A percentile compares a stretch with the other conserved stretches of the same genome.
Conservation (phyloP, 1,140 invertebrate genomes). For the Chionoecetes opilio region DNA sequence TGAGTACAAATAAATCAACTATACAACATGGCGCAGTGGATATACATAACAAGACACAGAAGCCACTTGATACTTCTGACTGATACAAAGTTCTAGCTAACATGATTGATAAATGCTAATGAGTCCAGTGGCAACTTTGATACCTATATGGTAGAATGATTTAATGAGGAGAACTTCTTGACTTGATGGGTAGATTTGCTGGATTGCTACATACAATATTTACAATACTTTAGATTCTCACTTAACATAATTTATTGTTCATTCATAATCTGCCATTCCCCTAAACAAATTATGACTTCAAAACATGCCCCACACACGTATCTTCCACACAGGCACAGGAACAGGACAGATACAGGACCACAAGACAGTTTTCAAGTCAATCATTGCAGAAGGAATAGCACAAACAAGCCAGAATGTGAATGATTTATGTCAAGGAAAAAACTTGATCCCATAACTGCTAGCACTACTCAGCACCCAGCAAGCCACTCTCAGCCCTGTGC, state of each 20-base stretch:
- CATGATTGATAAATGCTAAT: neutral
- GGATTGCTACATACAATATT: neutral
- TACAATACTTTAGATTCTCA: neutral
- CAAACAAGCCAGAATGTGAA: constrained; percentile 6
- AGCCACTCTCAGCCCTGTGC: neutral
- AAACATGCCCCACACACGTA: neutral
- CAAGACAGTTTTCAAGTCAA: constrained; percentile 15
- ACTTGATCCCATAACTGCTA: neutral
- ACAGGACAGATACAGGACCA: neutral
- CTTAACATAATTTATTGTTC: neutral
- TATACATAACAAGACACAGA: neutral
- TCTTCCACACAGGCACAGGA: neutral
- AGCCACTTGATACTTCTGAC: neutral
- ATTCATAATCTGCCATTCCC: neutral
- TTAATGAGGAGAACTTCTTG: neutral
- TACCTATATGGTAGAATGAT: neutral
- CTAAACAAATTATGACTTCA: neutral
- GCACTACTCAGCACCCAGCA: constrained; percentile 10
- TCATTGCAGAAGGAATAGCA: neutral
- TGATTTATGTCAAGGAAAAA: neutral
- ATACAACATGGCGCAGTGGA: neutral
- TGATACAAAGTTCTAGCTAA: neutral
- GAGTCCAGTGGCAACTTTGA: neutral
- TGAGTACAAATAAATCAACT: neutral
- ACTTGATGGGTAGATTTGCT: neutral